A percentile compares a stretch with the other conserved stretches of the same genome.
These are phyloP conservation scores for Xenopus tropicalis DNA, from an alignment of 2,113 vertebrate genomes.

Conservation along the genomic window UCB_Xtro_10.0 CM004448.2:9345001-9345500, in stretches of 20 bases:
- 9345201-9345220: constrained; percentile 25
- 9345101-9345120: constrained; percentile 79
- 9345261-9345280: neutral
- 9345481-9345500: too few species aligned
- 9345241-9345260: too few species aligned
- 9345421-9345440: too few species aligned
- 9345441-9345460: too few species aligned
- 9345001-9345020: too few species aligned
- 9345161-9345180: constrained; percentile 78
- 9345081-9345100: constrained; percentile 78
- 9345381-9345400: too few species aligned
- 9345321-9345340: too few species aligned
- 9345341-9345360: too few species aligned
- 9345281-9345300: neutral
- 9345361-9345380: too few species aligned
- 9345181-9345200: constrained; percentile 67
- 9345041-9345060: constrained; percentile 87
- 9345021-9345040: accelerated
- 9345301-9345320: neutral
- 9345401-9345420: too few species aligned
- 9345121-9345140: constrained; percentile 82
- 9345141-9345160: constrained; percentile 82
- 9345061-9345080: constrained; percentile 84
- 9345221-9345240: neutral
- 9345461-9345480: too few species aligned